Evolutionary conservation across 2,797 vertebrate species (phyloP), one percentile per base, ranked within the genome.

Genomic region (Lindbergichthys nudifrons): DNA sequence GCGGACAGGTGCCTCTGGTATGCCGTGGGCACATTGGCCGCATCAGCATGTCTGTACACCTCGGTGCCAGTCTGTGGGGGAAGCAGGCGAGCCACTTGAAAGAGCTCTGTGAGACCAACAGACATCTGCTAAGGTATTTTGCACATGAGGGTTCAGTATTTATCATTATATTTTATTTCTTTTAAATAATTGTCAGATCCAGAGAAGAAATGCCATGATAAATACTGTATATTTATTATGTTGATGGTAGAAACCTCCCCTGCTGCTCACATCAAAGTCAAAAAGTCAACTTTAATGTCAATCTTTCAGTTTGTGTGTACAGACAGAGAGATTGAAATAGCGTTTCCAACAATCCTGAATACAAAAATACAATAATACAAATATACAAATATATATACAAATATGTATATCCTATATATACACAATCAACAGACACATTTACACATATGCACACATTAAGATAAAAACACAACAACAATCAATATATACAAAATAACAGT

Each of bases 51-150:
- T 86, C 81, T 86, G 83, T 89, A 79, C 81, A 92, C 86, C 87
- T 92, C 87, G 73, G 83, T 78, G 71, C 71, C 87, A 79, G 88
- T 85, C 83, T 88, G 89, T 70, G 89, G 86, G 79, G 87, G 81
- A 72, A 87, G 80, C 77, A 85, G 70, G 59, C 62, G 48, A 53
- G 76, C 70, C 39, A 60, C 76, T 67, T 72, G 82, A 60, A 70
- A 83, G 76, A 86, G 70, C 83, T 89, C 69, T 78, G 70, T 52
- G 75, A 82, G 56, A 88, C 69, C 74, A 65, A 66, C 26, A 60
- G 23, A 74, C 68, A 68, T 75, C 46, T 65, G 23, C 10, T 26
- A 21, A 3, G 53, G 57, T 54, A 73, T 83, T 83, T 69, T 64
- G 67, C 45, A 65, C 36, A 63, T 10, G 2, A 42, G 11, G 18